A percentile compares a stretch with the other conserved stretches of the same genome.
Conservation (phyloP, 2,797 vertebrate species). For the Tiaroga cobitis region DNA sequence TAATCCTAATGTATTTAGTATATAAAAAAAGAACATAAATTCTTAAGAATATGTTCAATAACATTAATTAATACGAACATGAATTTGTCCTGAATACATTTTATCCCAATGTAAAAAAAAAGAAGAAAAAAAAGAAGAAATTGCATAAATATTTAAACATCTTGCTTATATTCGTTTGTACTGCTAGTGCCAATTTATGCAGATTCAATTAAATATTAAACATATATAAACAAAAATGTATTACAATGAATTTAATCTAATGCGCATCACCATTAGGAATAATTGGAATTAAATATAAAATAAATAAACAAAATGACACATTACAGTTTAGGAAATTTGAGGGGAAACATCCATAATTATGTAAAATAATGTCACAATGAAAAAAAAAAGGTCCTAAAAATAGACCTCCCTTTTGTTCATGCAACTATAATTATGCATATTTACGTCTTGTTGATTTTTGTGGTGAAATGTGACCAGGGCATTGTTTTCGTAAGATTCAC, state of each 20-base stretch:
- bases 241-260: background rate
- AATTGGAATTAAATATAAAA: background rate
- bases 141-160: background rate
- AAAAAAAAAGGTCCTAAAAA: background rate
- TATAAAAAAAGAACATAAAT: background rate
- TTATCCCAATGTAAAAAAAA: background rate
- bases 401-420: background rate
- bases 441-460: background rate
- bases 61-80: background rate
- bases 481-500: conserved; percentile 52
- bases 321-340: background rate
- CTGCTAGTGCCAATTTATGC: background rate
- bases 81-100: background rate
- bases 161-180: background rate
- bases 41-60: background rate
- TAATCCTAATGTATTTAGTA: background rate
- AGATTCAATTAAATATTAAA: background rate
- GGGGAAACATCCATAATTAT: background rate
- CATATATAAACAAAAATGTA: background rate
- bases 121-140: too few species aligned
- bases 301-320: background rate
- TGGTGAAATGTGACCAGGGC: conserved; percentile 54
- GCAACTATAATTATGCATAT: background rate
- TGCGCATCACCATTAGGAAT: background rate
- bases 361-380: background rate